These are phyloP conservation scores for Galerucella calmariensis DNA, from an alignment of 2,888 invertebrate species.

Conservation along the genomic window DNA sequence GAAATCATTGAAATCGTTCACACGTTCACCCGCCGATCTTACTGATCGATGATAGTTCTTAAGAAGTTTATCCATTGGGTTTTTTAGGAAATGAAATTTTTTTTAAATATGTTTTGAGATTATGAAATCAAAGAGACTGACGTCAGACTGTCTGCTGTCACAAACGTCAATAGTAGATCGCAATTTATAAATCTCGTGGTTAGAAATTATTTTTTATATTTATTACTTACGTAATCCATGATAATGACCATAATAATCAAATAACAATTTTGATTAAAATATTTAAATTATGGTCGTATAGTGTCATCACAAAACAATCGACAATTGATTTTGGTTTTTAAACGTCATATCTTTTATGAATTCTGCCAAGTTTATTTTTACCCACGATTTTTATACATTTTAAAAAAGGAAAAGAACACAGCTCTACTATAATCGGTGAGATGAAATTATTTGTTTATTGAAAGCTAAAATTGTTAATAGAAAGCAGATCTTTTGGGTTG, in stretches of 20 bases:
- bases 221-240: conserved; percentile 40
- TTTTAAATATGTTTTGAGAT: background rate
- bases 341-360: conserved; percentile 30
- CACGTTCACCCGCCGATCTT: no score
- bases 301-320: conserved; percentile 24
- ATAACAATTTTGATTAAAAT: conserved; percentile 8
- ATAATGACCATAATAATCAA: conserved; percentile 32
- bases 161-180: conserved; percentile 4
- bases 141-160: background rate
- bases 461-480: conserved; percentile 9
- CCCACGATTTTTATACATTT: conserved; percentile 45
- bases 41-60: no score
- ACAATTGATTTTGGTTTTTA: conserved; percentile 19
- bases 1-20: no score
- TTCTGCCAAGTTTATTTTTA: conserved; percentile 42
- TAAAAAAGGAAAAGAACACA: conserved; percentile 41
- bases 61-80: no score
- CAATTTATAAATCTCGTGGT: conserved; percentile 30
- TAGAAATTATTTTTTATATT: conserved; percentile 21
- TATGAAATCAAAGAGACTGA: background rate
- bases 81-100: background rate
- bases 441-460: conserved; percentile 30
- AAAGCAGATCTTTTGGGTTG: conserved; percentile 11
- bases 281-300: conserved; percentile 1
- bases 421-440: conserved; percentile 30